Percentiles rank a stretch among this genome's conserved stretches.
Conservation (phyloP, 1,140 invertebrate species). For the Sarcophaga peregrina region DNA sequence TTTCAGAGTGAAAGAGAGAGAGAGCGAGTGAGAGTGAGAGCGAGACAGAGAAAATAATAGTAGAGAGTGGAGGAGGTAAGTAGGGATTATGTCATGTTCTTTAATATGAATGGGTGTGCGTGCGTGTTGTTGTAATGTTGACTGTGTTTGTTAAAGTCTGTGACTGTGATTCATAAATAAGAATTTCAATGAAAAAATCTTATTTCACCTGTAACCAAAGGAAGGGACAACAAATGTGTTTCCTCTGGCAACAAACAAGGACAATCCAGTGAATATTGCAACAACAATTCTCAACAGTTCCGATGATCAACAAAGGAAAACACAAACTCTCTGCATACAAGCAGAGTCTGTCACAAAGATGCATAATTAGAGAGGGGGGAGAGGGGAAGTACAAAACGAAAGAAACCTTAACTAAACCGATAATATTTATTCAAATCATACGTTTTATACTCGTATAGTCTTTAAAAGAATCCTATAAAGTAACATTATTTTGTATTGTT, state of each 20-base stretch:
- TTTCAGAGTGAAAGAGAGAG: no score
- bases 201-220: conserved; percentile 15
- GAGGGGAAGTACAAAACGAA: background rate
- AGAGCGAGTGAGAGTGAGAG: no score
- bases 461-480: conserved; percentile 8
- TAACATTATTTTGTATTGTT: background rate
- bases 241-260: conserved; percentile 11
- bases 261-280: background rate
- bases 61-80: no score
- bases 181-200: conserved; percentile 20
- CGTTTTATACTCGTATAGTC: background rate
- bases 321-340: background rate
- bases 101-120: no score
- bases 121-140: no score
- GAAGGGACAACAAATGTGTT: conserved; percentile 24
- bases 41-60: no score
- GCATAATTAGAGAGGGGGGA: no score
- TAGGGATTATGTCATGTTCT: no score
- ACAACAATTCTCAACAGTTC: no score
- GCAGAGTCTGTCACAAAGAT: background rate
- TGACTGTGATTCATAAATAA: conserved; percentile 20
- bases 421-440: conserved; percentile 25
- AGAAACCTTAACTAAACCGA: conserved; percentile 19
- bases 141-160: background rate
- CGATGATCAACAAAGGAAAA: background rate